phyloP scores from a whole-genome alignment of 2,888 invertebrate species.

The Drosophila macrospina region DNA sequence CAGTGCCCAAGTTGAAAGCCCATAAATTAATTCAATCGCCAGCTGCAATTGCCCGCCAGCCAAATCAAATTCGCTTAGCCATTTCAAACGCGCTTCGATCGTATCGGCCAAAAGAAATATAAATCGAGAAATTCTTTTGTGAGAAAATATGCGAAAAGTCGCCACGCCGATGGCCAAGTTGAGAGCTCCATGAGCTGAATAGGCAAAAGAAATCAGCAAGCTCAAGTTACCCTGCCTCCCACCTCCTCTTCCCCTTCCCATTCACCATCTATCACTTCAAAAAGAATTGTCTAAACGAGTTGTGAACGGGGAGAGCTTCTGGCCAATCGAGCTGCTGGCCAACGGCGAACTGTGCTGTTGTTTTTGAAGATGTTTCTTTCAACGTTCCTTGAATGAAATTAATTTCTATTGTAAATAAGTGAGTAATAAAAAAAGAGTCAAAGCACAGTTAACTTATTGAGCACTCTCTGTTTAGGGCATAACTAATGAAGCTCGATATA shows the following conservation, averaged over 20 bases:
- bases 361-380: conserved; percentile 57
- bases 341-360: conserved; percentile 23
- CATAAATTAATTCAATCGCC: conserved; percentile 77
- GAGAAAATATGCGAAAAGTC: conserved; percentile 77
- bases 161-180: conserved; percentile 44
- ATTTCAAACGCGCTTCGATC: conserved; percentile 33
- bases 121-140: conserved; percentile 71
- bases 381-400: conserved; percentile 75
- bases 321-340: conserved; percentile 18
- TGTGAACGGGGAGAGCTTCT: conserved; percentile 34
- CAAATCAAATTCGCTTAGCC: conserved; percentile 34
- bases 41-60: conserved; percentile 70
- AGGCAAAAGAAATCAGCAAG: conserved; percentile 68
- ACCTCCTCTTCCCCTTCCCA: too few relatives aligned
- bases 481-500: conserved; percentile 29
- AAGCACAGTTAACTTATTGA: conserved; percentile 51
- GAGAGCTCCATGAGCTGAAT: conserved; percentile 55
- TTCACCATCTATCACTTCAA: too few relatives aligned
- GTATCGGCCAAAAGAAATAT: conserved; percentile 32
- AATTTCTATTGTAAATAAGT: conserved; percentile 71
- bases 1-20: conserved; percentile 52
- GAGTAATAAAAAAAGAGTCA: conserved; percentile 51
- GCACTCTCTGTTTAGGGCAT: conserved; percentile 25
- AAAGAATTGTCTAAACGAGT: conserved; percentile 54
- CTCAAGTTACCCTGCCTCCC: neutral